Conservation (phyloP, 2,888 invertebrate genomes). For the Drosophila multiciliata region DNA sequence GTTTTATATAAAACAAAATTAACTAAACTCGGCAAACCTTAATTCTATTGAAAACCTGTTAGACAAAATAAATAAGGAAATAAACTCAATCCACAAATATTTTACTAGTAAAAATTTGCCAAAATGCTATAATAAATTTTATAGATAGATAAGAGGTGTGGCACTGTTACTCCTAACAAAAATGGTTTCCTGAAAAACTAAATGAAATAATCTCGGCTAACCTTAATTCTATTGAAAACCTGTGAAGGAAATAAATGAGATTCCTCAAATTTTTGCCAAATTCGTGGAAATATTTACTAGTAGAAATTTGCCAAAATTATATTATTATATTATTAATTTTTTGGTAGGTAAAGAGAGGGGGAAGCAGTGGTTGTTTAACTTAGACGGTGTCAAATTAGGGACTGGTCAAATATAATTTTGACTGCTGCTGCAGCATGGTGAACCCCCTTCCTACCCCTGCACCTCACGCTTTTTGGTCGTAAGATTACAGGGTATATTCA, state of each 20-base stretch:
- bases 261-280: background rate
- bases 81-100: no score
- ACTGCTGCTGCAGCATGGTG: background rate
- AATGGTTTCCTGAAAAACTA: background rate
- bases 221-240: background rate
- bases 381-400: background rate
- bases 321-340: background rate
- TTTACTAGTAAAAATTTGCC: no score
- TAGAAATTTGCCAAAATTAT: background rate
- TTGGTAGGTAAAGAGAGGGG: background rate
- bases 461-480: background rate
- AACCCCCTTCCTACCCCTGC: no score
- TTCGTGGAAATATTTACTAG: background rate
- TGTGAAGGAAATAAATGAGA: background rate
- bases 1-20: no score
- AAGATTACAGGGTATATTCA: background rate
- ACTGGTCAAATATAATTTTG: background rate
- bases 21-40: no score
- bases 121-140: no score
- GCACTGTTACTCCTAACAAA: background rate
- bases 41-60: no score
- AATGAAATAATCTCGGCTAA: background rate
- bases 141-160: no score
- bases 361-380: no score
- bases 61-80: no score